These are phyloP conservation scores for Bombylius major DNA, from an alignment of 2,888 invertebrate genomes.

Conservation along the genomic window DNA sequence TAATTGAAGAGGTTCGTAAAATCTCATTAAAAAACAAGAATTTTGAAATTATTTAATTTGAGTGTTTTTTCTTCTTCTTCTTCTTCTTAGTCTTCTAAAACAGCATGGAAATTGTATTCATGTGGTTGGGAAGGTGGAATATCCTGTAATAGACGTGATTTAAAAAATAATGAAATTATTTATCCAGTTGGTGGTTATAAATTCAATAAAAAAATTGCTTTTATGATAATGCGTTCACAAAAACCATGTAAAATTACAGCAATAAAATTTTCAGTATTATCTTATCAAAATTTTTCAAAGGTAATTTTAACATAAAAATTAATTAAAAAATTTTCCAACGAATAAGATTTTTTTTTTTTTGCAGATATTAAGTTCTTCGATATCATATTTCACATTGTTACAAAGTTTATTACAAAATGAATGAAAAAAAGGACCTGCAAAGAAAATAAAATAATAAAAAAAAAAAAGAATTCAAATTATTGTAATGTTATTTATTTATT, in stretches of 20 bases:
- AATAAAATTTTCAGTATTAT: conserved; percentile 32
- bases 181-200: conserved; percentile 18
- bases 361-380: conserved; percentile 33
- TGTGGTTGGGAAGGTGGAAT: conserved; percentile 27
- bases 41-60: too few species aligned
- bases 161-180: too few species aligned
- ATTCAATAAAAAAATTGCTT: conserved; percentile 23
- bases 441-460: too few species aligned
- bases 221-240: conserved; percentile 31
- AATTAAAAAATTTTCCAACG: too few species aligned
- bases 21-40: not conserved
- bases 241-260: conserved; percentile 30
- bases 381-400: conserved; percentile 34
- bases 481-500: not conserved
- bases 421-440: not conserved
- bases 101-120: conserved; percentile 12
- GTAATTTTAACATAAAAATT: conserved; percentile 14
- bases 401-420: conserved; percentile 21
- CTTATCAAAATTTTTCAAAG: conserved; percentile 30
- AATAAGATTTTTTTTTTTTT: conserved; percentile 6
- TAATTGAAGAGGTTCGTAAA: conserved; percentile 29
- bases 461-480: not conserved
- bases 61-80: not conserved
- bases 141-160: not conserved
- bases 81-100: conserved; percentile 9